A percentile compares a stretch with the other conserved stretches of the same genome.
Conservation (phyloP, 2,797 vertebrate species). For the Heterohyrax brucei region DNA sequence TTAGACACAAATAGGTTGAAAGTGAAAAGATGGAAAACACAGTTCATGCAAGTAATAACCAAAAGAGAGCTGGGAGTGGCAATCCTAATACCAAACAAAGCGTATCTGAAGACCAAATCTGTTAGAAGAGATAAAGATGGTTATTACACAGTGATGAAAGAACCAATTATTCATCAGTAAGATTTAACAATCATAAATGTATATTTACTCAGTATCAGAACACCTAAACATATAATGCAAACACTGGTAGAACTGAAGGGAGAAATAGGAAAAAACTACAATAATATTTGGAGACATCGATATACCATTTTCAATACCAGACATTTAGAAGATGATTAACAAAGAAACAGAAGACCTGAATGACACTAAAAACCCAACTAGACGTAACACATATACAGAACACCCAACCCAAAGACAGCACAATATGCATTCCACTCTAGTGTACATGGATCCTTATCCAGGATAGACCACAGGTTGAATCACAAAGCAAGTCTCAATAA, state of each 20-base stretch:
- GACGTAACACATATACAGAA: neutral
- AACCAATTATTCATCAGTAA: neutral
- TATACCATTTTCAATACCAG: neutral
- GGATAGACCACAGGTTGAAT: neutral
- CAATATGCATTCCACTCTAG: neutral
- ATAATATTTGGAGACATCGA: neutral
- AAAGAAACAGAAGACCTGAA: neutral
- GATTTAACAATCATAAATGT: neutral
- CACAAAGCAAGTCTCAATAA: neutral
- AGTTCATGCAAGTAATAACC: neutral
- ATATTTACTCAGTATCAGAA: neutral
- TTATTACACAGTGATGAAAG: neutral
- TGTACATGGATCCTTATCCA: neutral
- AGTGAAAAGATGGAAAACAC: neutral
- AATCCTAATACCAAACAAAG: neutral
- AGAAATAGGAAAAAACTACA: neutral
- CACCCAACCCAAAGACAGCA: neutral
- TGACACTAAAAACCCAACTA: neutral
- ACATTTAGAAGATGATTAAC: neutral
- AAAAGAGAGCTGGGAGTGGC: neutral
- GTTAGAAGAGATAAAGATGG: too few relatives aligned
- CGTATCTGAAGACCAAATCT: neutral
- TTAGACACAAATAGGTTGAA: neutral
- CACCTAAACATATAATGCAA: neutral
- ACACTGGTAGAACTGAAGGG: neutral